Conservation (phyloP, 1,140 invertebrate species). For the Zaprionus capensis region DNA sequence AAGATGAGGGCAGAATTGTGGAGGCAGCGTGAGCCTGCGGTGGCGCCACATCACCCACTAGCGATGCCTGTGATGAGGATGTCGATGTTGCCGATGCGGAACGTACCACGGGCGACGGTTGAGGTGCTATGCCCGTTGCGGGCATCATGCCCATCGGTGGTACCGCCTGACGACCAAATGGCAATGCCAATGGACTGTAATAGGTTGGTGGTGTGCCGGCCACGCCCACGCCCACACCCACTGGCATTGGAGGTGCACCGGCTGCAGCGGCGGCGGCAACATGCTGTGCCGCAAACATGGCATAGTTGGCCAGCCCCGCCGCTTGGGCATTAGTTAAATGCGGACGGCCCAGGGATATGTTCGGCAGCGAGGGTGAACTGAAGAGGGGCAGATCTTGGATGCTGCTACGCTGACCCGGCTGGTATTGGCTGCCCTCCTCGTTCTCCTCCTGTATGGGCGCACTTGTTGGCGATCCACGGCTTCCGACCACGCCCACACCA, state of each 20-base stretch:
- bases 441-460: constrained; percentile 90
- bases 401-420: constrained; percentile 82
- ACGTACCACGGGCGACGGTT: constrained; percentile 75
- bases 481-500: constrained; percentile 84
- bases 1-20: constrained; percentile 65
- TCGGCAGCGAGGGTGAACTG: constrained; percentile 97
- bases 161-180: constrained; percentile 58
- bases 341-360: constrained; percentile 96
- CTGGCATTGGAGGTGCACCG: constrained; percentile 14
- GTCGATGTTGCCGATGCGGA: constrained; percentile 80
- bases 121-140: constrained; percentile 68
- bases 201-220: constrained; percentile 65
- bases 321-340: constrained; percentile 86
- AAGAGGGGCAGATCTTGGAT: constrained; percentile 89
- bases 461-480: constrained; percentile 85
- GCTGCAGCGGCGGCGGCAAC: constrained; percentile 44
- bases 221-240: constrained; percentile 36
- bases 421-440: constrained; percentile 83
- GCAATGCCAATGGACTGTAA: constrained; percentile 69
- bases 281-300: constrained; percentile 75
- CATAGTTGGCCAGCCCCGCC: constrained; percentile 73
- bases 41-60: constrained; percentile 76
- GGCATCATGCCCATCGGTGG: constrained; percentile 65
- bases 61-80: constrained; percentile 76
- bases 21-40: constrained; percentile 79